Conservation (phyloP, 1,140 invertebrate genomes). For the Drosophila punjabiensis region DNA sequence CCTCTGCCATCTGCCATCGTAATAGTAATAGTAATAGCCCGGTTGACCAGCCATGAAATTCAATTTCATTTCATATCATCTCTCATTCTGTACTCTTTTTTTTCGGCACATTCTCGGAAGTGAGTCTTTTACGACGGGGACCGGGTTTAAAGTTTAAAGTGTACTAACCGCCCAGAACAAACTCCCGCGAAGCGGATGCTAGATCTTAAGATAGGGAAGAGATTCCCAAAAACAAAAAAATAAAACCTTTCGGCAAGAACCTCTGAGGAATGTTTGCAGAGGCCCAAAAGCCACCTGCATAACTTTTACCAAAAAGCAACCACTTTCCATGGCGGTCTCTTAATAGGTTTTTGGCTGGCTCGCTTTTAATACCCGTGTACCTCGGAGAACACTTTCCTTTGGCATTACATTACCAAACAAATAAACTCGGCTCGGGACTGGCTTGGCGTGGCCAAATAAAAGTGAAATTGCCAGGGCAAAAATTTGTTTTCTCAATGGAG, state of each 20-base stretch:
- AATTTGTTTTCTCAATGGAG: constrained; percentile 46
- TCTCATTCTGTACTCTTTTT: constrained; percentile 31
- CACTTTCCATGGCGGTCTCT: constrained; percentile 62
- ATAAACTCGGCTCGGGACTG: constrained; percentile 23
- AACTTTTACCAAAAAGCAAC: constrained; percentile 32
- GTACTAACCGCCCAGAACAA: constrained; percentile 45
- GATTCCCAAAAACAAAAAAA: background rate
- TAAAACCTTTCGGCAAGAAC: constrained; percentile 1
- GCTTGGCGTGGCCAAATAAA: constrained; percentile 70
- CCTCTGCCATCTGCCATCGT: constrained; percentile 41
- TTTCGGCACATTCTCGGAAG: constrained; percentile 67
- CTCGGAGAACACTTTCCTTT: constrained; percentile 75
- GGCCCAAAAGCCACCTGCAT: constrained; percentile 28
- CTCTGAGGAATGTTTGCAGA: constrained; percentile 1
- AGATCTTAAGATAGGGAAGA: constrained; percentile 2
- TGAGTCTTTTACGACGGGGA: constrained; percentile 34
- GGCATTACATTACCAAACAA: constrained; percentile 55
- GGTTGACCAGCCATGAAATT: constrained; percentile 69
- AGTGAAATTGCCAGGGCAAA: constrained; percentile 64
- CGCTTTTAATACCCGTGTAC: constrained; percentile 44
- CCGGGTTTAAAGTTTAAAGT: constrained; percentile 52
- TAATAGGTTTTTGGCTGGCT: constrained; percentile 40
- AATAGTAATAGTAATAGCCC: constrained; percentile 56
- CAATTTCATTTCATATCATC: constrained; percentile 74
- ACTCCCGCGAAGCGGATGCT: background rate